phyloP scores from a whole-genome alignment of 2,113 vertebrate species.

The Petrocephalus zakoni region DNA sequence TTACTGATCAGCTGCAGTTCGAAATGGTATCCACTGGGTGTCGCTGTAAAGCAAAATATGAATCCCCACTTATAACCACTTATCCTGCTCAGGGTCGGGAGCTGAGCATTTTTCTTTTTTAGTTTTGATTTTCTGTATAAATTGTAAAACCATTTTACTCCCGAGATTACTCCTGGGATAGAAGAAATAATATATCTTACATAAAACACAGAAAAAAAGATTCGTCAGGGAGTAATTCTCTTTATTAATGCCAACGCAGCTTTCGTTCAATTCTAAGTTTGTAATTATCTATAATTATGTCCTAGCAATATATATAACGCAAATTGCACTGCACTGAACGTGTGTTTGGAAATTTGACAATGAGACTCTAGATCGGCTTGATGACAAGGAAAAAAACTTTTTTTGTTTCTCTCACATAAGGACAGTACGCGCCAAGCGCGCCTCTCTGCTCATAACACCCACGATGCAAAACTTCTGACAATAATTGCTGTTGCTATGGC shows the following conservation, averaged over 20 bases:
- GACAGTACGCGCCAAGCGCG: neutral
- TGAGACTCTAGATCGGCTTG: neutral
- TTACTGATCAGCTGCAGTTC: neutral
- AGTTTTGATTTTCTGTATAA: neutral
- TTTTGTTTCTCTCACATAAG: neutral
- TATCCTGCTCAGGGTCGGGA: neutral
- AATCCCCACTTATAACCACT: neutral
- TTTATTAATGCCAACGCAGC: neutral
- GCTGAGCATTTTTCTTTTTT: neutral
- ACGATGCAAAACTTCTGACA: neutral
- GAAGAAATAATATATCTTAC: neutral
- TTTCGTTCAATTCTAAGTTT: neutral
- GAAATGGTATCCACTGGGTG: neutral
- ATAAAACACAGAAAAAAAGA: neutral
- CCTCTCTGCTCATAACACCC: neutral
- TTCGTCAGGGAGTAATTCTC: neutral
- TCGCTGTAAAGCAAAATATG: neutral
- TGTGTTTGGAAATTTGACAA: neutral
- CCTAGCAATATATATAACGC: neutral
- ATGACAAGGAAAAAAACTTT: neutral
- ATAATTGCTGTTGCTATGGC: neutral
- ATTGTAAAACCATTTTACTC: neutral
- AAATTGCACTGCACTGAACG: neutral
- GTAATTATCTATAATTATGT: neutral
- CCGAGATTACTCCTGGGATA: neutral